These are phyloP conservation scores for Cyphomyrmex costatus DNA, from an alignment of 1,140 invertebrate genomes.

Conservation along the genomic window DNA sequence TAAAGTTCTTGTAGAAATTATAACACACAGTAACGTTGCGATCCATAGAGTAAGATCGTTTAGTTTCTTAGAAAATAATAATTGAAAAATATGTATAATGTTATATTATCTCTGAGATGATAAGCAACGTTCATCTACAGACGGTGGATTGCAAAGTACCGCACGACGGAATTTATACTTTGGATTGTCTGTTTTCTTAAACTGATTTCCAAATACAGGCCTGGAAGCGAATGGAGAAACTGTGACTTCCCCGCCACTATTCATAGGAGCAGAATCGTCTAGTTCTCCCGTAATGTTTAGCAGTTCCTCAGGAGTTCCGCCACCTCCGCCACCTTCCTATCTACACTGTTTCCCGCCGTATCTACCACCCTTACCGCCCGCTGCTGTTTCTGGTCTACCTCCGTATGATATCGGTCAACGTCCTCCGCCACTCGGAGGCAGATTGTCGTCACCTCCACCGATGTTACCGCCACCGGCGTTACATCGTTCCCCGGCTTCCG, in stretches of 20 bases:
- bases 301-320: constrained; percentile 82
- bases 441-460: constrained; percentile 89
- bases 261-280: constrained; percentile 86
- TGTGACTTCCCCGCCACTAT: constrained; percentile 86
- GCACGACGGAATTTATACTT: not conserved
- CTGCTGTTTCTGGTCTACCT: constrained; percentile 69
- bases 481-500: constrained; percentile 65
- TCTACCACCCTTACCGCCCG: constrained; percentile 79
- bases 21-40: constrained; percentile 17
- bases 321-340: constrained; percentile 86
- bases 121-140: constrained; percentile 20
- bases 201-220: constrained; percentile 83
- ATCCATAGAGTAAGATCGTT: constrained; percentile 22
- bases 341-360: constrained; percentile 83
- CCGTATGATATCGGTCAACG: constrained; percentile 87
- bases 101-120: not conserved
- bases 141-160: constrained; percentile 21
- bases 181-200: constrained; percentile 59
- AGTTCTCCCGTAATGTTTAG: constrained; percentile 86
- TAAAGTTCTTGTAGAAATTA: constrained; percentile 21
- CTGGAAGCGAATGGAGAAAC: constrained; percentile 85
- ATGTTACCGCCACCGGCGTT: constrained; percentile 67
- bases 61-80: constrained; percentile 41
- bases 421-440: constrained; percentile 88
- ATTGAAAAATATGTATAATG: not conserved